Evolutionary conservation across 1,140 invertebrate species (phyloP), one percentile per base, ranked within the genome.

Genomic region (Monomorium pharaonis): DNA sequence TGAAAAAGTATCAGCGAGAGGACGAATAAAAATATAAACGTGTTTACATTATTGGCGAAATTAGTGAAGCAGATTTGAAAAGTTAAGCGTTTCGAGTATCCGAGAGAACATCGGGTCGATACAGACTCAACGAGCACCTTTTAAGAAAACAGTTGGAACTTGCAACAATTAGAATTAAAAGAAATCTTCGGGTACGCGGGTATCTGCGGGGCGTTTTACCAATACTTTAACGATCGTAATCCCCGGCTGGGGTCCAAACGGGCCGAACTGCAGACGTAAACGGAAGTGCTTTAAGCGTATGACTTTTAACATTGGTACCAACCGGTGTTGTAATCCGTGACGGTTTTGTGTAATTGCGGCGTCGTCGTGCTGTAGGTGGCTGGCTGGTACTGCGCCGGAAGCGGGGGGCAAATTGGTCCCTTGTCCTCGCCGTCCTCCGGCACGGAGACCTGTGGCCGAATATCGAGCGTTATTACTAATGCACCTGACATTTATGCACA

Each of bases 371-470:
- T 88, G 87, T 94, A 94, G 83, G 91, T 85, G 77, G 92, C 92
- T 62, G 92, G 92, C 81, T 94, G 94, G 80, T 95, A 95, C 88
- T 94, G 94, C 69, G 92, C 88, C 76, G 94, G 94, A 87, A 94
- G 91, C 62, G 94, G 94, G 51, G 94, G 94, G 91, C 94, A 95
- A 93, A 95, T 94, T 93, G 94, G 94, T 92, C 94, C 94, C 93
- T 95, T 95, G 92, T 94, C 92, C 88, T 85, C 90, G 58, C 80
- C 78, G 56, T 89, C 88, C 65, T 89, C 85, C 83, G 94, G 90
- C 88, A 94, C 92, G 85, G 94, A 94, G 90, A 95, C 93, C 94
- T 95, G 92, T 78, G 78, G 60, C 90, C 92, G 91, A 94, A 94
- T 92, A 94, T 92, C 78, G 90, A 92, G 83, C 89, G 92, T 94